phyloP scores from a whole-genome alignment of 2,888 invertebrate genomes.

The Drosophila melanosoma region DNA sequence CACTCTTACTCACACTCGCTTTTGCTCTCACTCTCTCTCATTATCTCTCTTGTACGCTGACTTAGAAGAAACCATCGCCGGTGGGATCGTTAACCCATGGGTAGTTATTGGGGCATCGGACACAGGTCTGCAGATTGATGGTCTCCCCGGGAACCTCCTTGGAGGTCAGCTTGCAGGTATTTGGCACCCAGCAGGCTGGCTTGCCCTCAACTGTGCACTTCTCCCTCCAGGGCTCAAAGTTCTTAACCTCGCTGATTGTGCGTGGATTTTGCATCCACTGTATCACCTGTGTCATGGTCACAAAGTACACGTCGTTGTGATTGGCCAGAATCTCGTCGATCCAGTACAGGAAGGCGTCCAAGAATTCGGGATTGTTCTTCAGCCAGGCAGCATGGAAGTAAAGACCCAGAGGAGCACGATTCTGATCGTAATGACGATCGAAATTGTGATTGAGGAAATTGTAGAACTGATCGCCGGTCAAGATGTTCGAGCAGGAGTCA shows the following conservation, averaged over 20 bases:
- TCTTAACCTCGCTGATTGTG: constrained; percentile 93
- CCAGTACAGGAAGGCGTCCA: constrained; percentile 97
- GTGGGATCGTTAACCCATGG: constrained; percentile 97
- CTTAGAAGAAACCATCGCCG: constrained; percentile 91
- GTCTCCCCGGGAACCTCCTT: constrained; percentile 98
- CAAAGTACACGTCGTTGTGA: constrained; percentile 96
- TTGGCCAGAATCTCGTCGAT: constrained; percentile 94
- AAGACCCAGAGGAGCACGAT: constrained; percentile 94
- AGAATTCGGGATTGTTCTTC: constrained; percentile 95
- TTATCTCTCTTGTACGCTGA: constrained; percentile 73
- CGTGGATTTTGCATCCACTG: constrained; percentile 98
- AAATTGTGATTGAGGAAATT: constrained; percentile 97
- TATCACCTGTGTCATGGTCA: constrained; percentile 98
- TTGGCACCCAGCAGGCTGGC: constrained; percentile 94
- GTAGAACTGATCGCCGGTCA: constrained; percentile 96
- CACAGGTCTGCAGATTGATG: constrained; percentile 96
- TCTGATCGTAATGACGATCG: constrained; percentile 95
- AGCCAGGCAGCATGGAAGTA: constrained; percentile 98
- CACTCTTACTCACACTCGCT: constrained; percentile 45
- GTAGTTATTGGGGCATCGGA: constrained; percentile 96
- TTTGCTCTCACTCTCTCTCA: constrained; percentile 48
- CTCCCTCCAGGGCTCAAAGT: constrained; percentile 97
- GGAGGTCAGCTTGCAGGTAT: constrained; percentile 95
- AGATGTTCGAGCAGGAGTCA: constrained; percentile 96
- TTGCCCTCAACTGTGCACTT: constrained; percentile 95